These are phyloP conservation scores for Venusia cambrica DNA, from an alignment of 2,888 invertebrate genomes.

Conservation along the genomic window DNA sequence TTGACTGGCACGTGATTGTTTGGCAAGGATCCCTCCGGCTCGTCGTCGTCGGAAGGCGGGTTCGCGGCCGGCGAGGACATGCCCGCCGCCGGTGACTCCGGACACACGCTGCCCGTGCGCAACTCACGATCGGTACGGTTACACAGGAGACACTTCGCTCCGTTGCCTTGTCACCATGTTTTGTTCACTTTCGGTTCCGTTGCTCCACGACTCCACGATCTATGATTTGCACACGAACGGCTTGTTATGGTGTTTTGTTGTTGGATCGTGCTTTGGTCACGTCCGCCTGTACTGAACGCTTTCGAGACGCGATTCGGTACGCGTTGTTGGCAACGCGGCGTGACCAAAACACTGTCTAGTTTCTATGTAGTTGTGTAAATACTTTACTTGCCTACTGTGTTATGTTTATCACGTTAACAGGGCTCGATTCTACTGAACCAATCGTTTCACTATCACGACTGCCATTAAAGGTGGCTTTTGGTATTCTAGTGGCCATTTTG, in stretches of 20 bases:
- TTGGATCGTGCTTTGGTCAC: slow-evolving; percentile 56
- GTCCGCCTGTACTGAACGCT: slow-evolving; percentile 35
- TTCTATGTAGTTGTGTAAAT: slow-evolving; percentile 44
- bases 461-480: too few relatives aligned
- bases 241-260: slow-evolving; percentile 61
- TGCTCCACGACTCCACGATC: slow-evolving; percentile 68
- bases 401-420: slow-evolving; percentile 27
- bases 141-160: slow-evolving; percentile 42
- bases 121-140: slow-evolving; percentile 74
- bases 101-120: slow-evolving; percentile 79
- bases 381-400: slow-evolving; percentile 40
- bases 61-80: slow-evolving; percentile 67
- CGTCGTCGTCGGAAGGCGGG: slow-evolving; percentile 78
- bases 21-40: slow-evolving; percentile 75
- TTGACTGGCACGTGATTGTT: slow-evolving; percentile 62
- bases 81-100: slow-evolving; percentile 60
- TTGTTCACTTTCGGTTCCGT: slow-evolving; percentile 55
- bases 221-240: slow-evolving; percentile 71
- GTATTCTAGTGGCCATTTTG: too few relatives aligned
- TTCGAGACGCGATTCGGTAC: slow-evolving; percentile 37
- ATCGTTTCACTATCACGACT: too few relatives aligned
- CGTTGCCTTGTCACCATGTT: slow-evolving; percentile 32
- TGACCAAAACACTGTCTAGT: slow-evolving; percentile 53
- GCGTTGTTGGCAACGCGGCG: slow-evolving; percentile 26
- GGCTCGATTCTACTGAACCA: too few relatives aligned